Base-by-base conservation (phyloP, 2,113 vertebrate genomes). In the Myiagra hebetior region DNA sequence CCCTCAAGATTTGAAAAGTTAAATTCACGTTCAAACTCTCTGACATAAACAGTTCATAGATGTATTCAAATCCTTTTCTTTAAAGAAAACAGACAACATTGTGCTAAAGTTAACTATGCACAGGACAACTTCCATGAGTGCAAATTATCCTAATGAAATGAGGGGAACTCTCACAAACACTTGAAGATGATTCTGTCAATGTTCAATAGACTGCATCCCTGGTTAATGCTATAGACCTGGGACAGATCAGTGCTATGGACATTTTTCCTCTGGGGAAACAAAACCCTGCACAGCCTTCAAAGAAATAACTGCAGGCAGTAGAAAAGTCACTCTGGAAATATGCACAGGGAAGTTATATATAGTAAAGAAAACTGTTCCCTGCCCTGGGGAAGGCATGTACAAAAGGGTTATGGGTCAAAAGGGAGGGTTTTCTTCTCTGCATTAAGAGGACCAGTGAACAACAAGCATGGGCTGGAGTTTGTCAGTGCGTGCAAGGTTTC, bases 321-420 rank as follows among this genome's bases (percentile, higher is more conserved):
- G 85, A 91, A 89, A 74, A 70, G 35, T 80, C 50, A 46, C 39
- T 80, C 64, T 74, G 47, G 72, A 94, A 96, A 77, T 77, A 88
- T 17, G n/a, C 46, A 47, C 37, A 50, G 69, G 55, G 26, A 88
- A 52, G 47, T 81, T 95, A 92, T 70, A 93, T 81, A 67, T 78
- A 94, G 89, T n/a, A 75, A 94, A 94, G 56, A 94, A 70, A 89
- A 87, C 69, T 87, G 6, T 57, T 87, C 60, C 75, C 47, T 85
- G 73, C 24, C 35, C 60, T 68, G 20, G 30, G 33, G 60, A 74
- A 87, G 26, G 44, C 1, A 0, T 23, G 9, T 35, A 21, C 6
- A 41, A 64, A 85, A 28, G 20, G 14, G 18, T 44, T 85, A 15
- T 33, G 28, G 62, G 60, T 72, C 53, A 69, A 53, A 87, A 76